Percentiles rank a stretch among this genome's conserved stretches.
These are phyloP conservation scores for Drosophila aldrichi DNA, from an alignment of 2,888 invertebrate species.

Conservation along the genomic window DNA sequence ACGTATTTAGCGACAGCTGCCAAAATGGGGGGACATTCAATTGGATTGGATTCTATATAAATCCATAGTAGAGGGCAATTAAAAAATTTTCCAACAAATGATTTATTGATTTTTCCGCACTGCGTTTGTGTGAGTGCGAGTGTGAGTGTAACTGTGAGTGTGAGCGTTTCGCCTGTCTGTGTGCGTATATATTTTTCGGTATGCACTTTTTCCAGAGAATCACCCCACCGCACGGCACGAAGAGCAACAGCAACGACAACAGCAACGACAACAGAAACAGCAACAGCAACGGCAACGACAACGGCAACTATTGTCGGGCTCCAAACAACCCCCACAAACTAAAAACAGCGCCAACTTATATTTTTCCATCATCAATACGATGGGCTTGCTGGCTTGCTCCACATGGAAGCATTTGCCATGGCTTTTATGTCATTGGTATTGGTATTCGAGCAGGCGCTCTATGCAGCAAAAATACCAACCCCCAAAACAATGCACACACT, in stretches of 20 bases:
- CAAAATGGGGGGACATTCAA: neutral
- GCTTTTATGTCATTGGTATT: constrained; percentile 18
- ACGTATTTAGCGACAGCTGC: neutral
- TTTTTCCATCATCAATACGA: constrained; percentile 75
- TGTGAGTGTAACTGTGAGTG: constrained; percentile 23
- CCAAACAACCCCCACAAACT: constrained; percentile 78
- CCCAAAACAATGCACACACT: constrained; percentile 73
- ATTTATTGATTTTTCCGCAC: constrained; percentile 79
- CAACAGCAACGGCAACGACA: constrained; percentile 33
- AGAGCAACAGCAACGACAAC: constrained; percentile 30
- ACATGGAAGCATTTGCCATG: constrained; percentile 35
- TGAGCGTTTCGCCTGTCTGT: constrained; percentile 46
- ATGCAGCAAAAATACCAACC: constrained; percentile 73
- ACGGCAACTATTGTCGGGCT: constrained; percentile 46
- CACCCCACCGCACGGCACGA: constrained; percentile 51
- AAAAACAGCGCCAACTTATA: constrained; percentile 80
- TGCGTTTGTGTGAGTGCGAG: constrained; percentile 54
- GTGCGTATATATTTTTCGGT: constrained; percentile 75
- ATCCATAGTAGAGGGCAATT: constrained; percentile 38
- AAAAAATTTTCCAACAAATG: constrained; percentile 70
- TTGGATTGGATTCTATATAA: neutral
- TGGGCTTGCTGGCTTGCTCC: constrained; percentile 37
- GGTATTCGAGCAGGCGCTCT: constrained; percentile 73
- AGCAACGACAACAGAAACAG: constrained; percentile 28
- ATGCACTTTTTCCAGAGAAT: constrained; percentile 79